Percentiles rank a stretch among this genome's conserved stretches.
Conservation (phyloP, 2,888 invertebrate species). For the Lasioglossum leucozonium region DNA sequence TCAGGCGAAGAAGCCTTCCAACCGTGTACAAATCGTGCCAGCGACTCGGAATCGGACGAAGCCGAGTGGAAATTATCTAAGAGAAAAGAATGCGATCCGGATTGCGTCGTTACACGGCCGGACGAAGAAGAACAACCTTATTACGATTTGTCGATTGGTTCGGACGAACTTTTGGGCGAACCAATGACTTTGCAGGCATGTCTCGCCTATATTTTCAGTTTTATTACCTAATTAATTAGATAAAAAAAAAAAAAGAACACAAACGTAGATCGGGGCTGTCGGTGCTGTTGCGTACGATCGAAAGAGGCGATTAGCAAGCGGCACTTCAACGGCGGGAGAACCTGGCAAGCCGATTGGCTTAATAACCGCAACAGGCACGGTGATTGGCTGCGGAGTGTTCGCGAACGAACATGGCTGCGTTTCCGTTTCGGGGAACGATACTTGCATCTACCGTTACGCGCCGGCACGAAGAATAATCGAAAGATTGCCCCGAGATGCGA, state of each 20-base stretch:
- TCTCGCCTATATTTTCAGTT: neutral
- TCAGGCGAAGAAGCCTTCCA: neutral
- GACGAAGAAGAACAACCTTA: slow-evolving; percentile 24
- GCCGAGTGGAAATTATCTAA: neutral
- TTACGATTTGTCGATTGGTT: neutral
- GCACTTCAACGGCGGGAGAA: slow-evolving; percentile 70
- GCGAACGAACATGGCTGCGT: slow-evolving; percentile 64
- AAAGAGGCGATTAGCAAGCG: slow-evolving; percentile 68
- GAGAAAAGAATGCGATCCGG: slow-evolving; percentile 11
- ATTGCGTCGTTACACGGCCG: slow-evolving; percentile 35
- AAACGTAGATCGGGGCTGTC: slow-evolving; percentile 57
- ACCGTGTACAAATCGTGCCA: neutral
- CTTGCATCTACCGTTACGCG: slow-evolving; percentile 66
- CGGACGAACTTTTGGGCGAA: neutral
- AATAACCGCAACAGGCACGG: slow-evolving; percentile 70
- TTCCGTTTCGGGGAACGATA: slow-evolving; percentile 74
- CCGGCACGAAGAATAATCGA: slow-evolving; percentile 73
- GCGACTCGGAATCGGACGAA: neutral
- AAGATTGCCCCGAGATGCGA: slow-evolving; percentile 40
- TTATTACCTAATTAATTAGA: neutral
- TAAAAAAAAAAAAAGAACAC: neutral
- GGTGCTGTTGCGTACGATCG: slow-evolving; percentile 74
- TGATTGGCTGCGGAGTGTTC: slow-evolving; percentile 76
- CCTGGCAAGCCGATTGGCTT: slow-evolving; percentile 58
- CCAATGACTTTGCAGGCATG: slow-evolving; percentile 25